phyloP scores from a whole-genome alignment of 2,888 invertebrate species.

The Tuta absoluta region DNA sequence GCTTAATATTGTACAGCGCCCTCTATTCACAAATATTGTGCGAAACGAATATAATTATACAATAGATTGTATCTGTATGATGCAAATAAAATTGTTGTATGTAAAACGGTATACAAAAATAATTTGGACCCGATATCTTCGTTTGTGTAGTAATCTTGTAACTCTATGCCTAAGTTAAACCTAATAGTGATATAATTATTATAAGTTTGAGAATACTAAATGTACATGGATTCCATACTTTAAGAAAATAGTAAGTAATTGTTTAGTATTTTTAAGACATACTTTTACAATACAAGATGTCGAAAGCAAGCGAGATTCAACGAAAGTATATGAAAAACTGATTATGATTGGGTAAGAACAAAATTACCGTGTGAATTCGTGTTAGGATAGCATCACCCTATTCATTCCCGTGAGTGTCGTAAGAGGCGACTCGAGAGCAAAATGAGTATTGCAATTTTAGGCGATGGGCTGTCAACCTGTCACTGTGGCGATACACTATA shows the following conservation, averaged over 20 bases:
- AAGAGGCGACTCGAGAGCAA: no score
- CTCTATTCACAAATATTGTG: neutral
- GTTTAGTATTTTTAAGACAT: neutral
- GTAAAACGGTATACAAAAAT: slow-evolving; percentile 33
- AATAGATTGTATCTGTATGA: neutral
- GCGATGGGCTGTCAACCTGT: no score
- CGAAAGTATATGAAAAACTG: neutral
- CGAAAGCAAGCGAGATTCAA: neutral
- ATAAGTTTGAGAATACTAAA: neutral
- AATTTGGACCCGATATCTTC: slow-evolving; percentile 29
- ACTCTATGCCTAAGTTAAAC: neutral
- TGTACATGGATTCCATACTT: neutral
- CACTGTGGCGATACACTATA: no score
- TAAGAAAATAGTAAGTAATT: neutral
- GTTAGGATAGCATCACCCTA: no score
- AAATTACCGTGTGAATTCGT: no score
- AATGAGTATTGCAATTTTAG: no score
- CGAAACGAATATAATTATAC: neutral
- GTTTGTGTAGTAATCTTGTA: neutral
- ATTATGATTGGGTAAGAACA: neutral
- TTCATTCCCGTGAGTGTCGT: no score
- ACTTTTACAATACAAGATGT: neutral
- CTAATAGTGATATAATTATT: neutral
- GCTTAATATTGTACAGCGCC: neutral
- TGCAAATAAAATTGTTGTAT: slow-evolving; percentile 23